Evolutionary conservation across 2,797 vertebrate species (phyloP).

Genomic region (Picus viridis): DNA sequence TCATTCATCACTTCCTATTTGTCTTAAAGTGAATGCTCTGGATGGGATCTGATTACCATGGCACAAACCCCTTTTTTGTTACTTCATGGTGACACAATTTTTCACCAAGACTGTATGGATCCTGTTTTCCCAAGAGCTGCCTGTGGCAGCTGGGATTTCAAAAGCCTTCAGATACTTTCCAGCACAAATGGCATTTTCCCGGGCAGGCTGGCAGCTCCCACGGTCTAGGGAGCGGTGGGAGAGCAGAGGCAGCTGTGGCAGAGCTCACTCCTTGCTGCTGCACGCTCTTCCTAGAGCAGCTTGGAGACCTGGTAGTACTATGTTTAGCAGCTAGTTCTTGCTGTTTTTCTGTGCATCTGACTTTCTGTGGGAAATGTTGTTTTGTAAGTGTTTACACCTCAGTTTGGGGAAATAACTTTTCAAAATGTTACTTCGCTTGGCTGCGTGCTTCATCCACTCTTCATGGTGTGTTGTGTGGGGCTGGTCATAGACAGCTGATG

Average conservation of each 20-base stretch:
- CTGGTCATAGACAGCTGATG: not conserved
- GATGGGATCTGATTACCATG: constrained; percentile 1
- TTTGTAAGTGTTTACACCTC: not conserved
- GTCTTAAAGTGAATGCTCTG: constrained; percentile 39
- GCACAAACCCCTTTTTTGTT: constrained; percentile 46
- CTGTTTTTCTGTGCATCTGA: not conserved
- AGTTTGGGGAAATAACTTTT: not conserved
- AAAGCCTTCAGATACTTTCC: constrained; percentile 59
- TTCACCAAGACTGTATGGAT: constrained; percentile 17
- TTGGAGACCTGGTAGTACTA: not conserved
- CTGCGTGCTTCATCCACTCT: not conserved
- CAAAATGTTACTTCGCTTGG: not conserved
- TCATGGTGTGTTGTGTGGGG: not conserved
- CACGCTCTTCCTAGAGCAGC: not conserved
- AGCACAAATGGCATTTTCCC: constrained; percentile 48
- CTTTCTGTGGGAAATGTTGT: not conserved
- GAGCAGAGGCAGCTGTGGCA: constrained; percentile 21
- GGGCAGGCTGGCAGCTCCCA: constrained; percentile 16
- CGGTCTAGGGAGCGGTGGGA: not conserved
- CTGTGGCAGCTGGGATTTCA: constrained; percentile 52
- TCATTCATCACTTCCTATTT: constrained; percentile 63
- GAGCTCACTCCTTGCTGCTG: not conserved
- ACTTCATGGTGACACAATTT: constrained; percentile 26
- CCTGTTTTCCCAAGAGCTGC: constrained; percentile 50
- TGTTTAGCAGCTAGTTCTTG: not conserved